These are phyloP conservation scores for Plagodis dolabraria DNA, from an alignment of 2,888 invertebrate genomes.

Conservation along the genomic window DNA sequence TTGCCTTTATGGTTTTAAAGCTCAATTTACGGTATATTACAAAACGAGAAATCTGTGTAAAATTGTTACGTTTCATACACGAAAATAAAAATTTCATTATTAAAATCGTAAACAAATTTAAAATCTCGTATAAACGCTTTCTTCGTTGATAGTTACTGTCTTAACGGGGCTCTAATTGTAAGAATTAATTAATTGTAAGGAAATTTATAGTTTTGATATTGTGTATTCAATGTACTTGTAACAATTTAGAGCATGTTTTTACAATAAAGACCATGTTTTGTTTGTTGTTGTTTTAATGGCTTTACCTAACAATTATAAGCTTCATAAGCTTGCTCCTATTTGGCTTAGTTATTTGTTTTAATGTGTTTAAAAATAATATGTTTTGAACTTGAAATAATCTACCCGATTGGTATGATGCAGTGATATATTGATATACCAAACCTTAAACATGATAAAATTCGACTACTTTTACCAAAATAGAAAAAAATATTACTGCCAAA, in stretches of 20 bases:
- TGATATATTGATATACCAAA: conserved; percentile 23
- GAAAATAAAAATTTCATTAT: not conserved
- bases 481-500: no score
- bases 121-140: conserved; percentile 18
- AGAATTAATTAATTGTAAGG: conserved; percentile 27
- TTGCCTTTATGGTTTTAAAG: conserved; percentile 55
- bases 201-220: conserved; percentile 57
- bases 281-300: conserved; percentile 81
- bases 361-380: conserved; percentile 5
- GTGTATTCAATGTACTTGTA: conserved; percentile 56
- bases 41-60: conserved; percentile 18
- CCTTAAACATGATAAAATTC: conserved; percentile 6
- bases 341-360: conserved; percentile 29
- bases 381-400: not conserved
- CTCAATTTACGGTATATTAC: conserved; percentile 47
- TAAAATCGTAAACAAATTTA: conserved; percentile 7
- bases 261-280: conserved; percentile 80
- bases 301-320: conserved; percentile 66
- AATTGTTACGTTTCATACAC: conserved; percentile 12
- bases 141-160: conserved; percentile 5
- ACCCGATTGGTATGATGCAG: conserved; percentile 51
- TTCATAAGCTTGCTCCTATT: conserved; percentile 30
- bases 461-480: no score
- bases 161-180: conserved; percentile 14
- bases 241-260: conserved; percentile 73